phyloP scores from a whole-genome alignment of 2,888 invertebrate species.

The Bedellia somnulentella region DNA sequence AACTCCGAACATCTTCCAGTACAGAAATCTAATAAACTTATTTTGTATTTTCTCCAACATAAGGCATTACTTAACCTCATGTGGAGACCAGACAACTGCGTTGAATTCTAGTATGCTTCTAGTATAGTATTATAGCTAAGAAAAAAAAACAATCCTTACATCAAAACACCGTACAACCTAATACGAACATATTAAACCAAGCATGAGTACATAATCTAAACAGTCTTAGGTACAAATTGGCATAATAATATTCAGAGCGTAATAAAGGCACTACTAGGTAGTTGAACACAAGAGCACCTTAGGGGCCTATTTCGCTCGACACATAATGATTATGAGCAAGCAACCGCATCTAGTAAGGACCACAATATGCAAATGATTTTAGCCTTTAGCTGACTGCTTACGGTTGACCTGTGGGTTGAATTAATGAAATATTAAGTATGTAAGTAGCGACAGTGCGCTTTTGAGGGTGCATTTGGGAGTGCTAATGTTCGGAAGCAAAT shows the following conservation, averaged over 20 bases:
- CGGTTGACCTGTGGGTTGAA: constrained; percentile 18
- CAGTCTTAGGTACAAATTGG: constrained; percentile 47
- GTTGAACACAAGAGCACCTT: constrained; percentile 45
- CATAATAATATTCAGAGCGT: constrained; percentile 50
- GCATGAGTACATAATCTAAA: too few species aligned
- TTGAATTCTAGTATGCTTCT: too few species aligned
- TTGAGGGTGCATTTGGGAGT: neutral
- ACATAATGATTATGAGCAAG: constrained; percentile 49
- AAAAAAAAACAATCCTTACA: too few species aligned
- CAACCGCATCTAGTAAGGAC: constrained; percentile 25
- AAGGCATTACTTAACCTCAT: too few species aligned
- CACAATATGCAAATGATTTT: constrained; percentile 55
- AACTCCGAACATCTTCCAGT: too few species aligned
- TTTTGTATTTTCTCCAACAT: too few species aligned
- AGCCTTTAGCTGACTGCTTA: constrained; percentile 33
- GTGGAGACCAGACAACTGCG: too few species aligned
- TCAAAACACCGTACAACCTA: too few species aligned
- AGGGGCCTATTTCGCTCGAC: constrained; percentile 53
- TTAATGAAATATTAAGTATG: constrained; percentile 16
- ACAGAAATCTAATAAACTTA: too few species aligned
- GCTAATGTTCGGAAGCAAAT: neutral
- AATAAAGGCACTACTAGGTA: constrained; percentile 32
- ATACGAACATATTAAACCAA: too few species aligned
- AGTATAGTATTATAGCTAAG: too few species aligned
- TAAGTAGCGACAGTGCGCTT: constrained; percentile 2